Percentiles rank a stretch among this genome's conserved stretches.
phyloP scores from a whole-genome alignment of 1,140 invertebrate species.

The Ooceraea biroi region DNA sequence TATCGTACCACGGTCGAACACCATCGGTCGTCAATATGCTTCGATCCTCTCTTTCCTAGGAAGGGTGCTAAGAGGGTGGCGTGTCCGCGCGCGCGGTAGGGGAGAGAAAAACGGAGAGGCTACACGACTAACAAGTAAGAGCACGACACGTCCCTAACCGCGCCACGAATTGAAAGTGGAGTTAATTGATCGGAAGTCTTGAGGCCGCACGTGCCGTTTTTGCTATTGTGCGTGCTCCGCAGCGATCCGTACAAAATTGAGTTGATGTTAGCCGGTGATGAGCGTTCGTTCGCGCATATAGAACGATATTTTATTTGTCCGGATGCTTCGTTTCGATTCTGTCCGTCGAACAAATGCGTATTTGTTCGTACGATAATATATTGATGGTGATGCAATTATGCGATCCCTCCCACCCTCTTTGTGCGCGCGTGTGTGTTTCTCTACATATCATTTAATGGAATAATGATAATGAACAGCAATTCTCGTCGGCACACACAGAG shows the following conservation, averaged over 20 bases:
- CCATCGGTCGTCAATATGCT: conserved; percentile 82
- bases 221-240: conserved; percentile 70
- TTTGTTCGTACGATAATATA: conserved; percentile 40
- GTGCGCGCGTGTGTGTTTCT: background rate
- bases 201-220: conserved; percentile 81
- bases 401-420: background rate
- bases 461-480: conserved; percentile 27
- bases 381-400: conserved; percentile 32
- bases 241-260: conserved; percentile 66
- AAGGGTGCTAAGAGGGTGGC: conserved; percentile 76
- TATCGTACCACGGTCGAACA: conserved; percentile 78
- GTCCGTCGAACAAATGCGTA: conserved; percentile 33
- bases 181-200: conserved; percentile 84
- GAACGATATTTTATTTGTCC: conserved; percentile 69
- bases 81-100: conserved; percentile 30
- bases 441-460: conserved; percentile 40
- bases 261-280: conserved; percentile 64
- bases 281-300: conserved; percentile 49
- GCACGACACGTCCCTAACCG: conserved; percentile 65
- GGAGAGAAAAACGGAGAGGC: conserved; percentile 24
- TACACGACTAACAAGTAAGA: conserved; percentile 70
- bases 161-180: conserved; percentile 77
- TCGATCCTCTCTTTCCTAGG: conserved; percentile 73
- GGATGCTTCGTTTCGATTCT: conserved; percentile 48
- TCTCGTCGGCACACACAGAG: conserved; percentile 22